Evolutionary conservation across 2,113 vertebrate genomes (phyloP).

Genomic region (Shinisaurus crocodilurus): DNA sequence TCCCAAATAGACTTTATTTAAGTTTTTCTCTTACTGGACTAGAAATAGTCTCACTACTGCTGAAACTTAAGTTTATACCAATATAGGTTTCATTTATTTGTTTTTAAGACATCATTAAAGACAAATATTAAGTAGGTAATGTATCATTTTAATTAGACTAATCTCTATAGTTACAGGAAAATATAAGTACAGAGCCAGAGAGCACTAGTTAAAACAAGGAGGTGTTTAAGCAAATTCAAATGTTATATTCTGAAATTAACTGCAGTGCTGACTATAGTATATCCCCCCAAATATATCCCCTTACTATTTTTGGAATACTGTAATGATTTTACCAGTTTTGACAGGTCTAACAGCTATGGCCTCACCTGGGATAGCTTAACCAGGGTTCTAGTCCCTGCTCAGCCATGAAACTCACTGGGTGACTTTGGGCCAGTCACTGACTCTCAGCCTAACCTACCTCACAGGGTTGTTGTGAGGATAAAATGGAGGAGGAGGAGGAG

Average conservation of each 20-base stretch:
- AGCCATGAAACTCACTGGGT: no score
- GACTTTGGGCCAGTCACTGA: no score
- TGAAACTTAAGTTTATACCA: slow-evolving; percentile 3
- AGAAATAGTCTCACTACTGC: not conserved
- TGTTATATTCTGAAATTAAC: not conserved
- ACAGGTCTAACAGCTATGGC: no score
- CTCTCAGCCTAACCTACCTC: no score
- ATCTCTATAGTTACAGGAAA: not conserved
- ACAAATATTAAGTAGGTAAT: not conserved
- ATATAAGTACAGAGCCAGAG: not conserved
- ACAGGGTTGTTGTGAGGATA: no score
- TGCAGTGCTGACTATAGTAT: not conserved
- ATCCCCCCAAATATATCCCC: not conserved
- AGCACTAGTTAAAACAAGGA: not conserved
- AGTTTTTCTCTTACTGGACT: not conserved
- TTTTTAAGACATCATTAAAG: not conserved
- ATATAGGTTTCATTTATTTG: slow-evolving; percentile 25
- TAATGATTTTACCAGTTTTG: no score
- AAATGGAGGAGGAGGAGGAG: no score
- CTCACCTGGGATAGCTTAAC: no score
- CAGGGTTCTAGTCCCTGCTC: no score
- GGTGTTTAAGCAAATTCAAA: not conserved
- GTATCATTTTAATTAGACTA: not conserved
- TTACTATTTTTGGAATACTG: not conserved
- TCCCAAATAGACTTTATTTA: not conserved